phyloP scores from a whole-genome alignment of 2,797 vertebrate species.

The Premnoplex brunnescens region DNA sequence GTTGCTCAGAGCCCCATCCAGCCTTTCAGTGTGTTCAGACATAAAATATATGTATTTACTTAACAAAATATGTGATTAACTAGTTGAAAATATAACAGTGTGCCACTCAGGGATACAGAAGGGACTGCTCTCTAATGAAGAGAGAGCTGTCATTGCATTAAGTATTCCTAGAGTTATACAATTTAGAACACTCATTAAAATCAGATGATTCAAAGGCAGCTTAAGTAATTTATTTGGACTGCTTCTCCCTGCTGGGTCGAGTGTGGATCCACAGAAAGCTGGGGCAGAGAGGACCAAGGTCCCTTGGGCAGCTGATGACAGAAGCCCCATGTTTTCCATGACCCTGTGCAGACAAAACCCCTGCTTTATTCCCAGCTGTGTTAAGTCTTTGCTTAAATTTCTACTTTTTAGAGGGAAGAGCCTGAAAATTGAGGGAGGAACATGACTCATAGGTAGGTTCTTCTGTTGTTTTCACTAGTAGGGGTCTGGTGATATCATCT shows the following conservation, averaged over 20 bases:
- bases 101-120: neutral
- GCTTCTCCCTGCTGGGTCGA: neutral
- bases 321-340: neutral
- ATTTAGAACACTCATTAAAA: constrained; percentile 2
- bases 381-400: neutral
- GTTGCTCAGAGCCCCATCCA: neutral
- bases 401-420: neutral
- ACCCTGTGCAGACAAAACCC: neutral
- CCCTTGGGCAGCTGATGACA: neutral
- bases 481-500: neutral
- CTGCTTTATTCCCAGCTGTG: neutral
- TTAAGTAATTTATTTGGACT: neutral
- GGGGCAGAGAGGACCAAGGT: neutral
- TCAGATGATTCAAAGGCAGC: neutral
- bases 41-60: neutral
- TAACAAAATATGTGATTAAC: neutral
- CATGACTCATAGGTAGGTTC: neutral
- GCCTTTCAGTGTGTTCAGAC: neutral
- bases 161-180: neutral
- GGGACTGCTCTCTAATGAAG: neutral
- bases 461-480: neutral
- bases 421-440: neutral
- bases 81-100: neutral
- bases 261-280: neutral
- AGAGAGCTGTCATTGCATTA: neutral